Base-by-base conservation (phyloP, 2,797 vertebrate genomes). In the Squalus acanthias region DNA sequence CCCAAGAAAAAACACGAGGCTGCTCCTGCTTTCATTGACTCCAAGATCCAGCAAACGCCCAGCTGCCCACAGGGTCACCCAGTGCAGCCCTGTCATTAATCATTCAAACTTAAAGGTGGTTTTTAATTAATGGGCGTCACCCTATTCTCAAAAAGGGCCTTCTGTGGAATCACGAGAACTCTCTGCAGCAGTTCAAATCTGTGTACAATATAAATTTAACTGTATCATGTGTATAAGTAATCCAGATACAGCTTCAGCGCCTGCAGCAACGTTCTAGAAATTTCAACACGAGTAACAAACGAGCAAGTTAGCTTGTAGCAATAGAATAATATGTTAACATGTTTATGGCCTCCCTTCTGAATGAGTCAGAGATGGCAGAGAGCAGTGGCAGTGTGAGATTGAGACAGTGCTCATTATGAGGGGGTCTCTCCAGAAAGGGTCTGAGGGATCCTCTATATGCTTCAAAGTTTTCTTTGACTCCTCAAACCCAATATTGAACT, bases 151-250 rank as follows among this genome's bases (percentile, higher is more conserved):
- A 39, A 20, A 67, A 65, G 60, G 17, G 13, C 17, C 33, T 82
- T 92, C 89, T 92, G 89, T 93, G 33, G 9, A 17, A 39, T n/a
- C 46, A 3, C 9, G 9, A n/a, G 46, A 69, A 46, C 1, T 93
- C 39, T 93, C 39, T 93, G 63, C 91, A 69, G 65, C 65, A 69
- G 65, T 10, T 69, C 39, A 93, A 93, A 93, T 39, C 91, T 24
- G 65, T 67, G n/a, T 93, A 67, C 91, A 93, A 67, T 93, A 93
- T 93, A 93, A 93, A 39, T 93, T 46, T 93, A 93, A 12, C 91
- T 93, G 67, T 57, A 65, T 39, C 39, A 50, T 79, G 10, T 33
- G 1, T 93, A 67, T 93, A 46, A 12, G 20, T 89, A 33, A 92
- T 85, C 82, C 82, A 50, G 82, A 65, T n/a, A 20, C 89, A 65